Evolutionary conservation across 2,113 vertebrate species (phyloP), one percentile per base, ranked within the genome.

Genomic region (Tupaia tana): DNA sequence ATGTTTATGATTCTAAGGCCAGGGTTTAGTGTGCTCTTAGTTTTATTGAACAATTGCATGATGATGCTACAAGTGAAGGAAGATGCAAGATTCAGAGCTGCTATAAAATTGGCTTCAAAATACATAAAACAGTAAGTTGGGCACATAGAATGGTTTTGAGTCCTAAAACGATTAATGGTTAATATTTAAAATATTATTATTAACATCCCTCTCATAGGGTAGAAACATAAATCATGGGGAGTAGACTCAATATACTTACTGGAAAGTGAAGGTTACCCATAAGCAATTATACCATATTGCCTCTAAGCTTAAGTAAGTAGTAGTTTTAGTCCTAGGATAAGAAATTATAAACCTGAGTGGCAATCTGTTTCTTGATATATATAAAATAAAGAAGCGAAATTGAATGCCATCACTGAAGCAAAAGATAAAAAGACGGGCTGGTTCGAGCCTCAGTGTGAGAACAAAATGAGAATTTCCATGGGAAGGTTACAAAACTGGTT

Each of bases 101-200:
- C 71, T 85, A 82, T 93, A 91, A 94, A 97, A 79, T 34, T 61
- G 56, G n/a, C 15, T 91, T 94, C 73, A 94, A 94, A 87, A 86
- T 59, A 91, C 91, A 77, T 90, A 43, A 88, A 86, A 69, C 9
- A 86, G 9, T 34, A 81, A 81, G 54, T 64, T 61, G 18, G 13
- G 31, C 58, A 19, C 13, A 31, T 56, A 56, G 7, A 89, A 24
- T n/a, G 19, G 18, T 91, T 91, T 91, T 89, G 16, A 74, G 2
- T 64, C n/a, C 20, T 87, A 90, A 63, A 43, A 61, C 25, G 24
- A 89, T 1, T n/a, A 43, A n/a, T 66, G 92, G 75, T 83, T 93
- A 89, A 80, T 86, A 78, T 86, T 93, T 80, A 79, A 96, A 86
- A 67, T 78, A 59, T 52, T 89, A 69, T 73, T 22, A 64, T 86